Percentiles rank a stretch among this genome's conserved stretches.
phyloP scores from a whole-genome alignment of 1,140 invertebrate species.

The Himalopsyche phryganea region DNA sequence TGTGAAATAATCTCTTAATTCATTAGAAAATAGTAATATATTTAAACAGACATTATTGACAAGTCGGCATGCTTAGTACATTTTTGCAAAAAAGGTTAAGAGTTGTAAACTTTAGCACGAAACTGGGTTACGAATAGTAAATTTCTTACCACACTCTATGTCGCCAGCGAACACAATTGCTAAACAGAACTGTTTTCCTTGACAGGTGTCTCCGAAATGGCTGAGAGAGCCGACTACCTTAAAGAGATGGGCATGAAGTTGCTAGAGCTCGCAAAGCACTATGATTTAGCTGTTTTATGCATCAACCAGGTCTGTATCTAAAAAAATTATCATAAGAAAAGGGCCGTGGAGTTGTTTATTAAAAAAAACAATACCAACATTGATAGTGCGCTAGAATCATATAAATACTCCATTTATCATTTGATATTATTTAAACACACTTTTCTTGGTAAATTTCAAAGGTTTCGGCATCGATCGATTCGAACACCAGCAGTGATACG shows the following conservation, averaged over 20 bases:
- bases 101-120: too few species aligned
- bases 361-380: too few species aligned
- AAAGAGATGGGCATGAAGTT: conserved; percentile 25
- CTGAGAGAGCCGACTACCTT: conserved; percentile 18
- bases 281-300: conserved; percentile 27
- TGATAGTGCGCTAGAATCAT: too few species aligned
- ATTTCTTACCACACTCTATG: too few species aligned
- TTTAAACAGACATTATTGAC: too few species aligned
- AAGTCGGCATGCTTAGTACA: too few species aligned
- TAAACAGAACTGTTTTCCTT: too few species aligned
- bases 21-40: too few species aligned
- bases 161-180: too few species aligned
- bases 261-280: conserved; percentile 22
- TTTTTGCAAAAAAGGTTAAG: too few species aligned
- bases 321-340: background rate
- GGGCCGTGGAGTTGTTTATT: background rate
- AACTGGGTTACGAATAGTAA: too few species aligned
- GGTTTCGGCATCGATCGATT: conserved; percentile 17
- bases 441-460: background rate
- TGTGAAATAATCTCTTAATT: too few species aligned
- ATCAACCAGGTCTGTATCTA: conserved; percentile 22
- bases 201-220: conserved; percentile 1
- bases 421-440: background rate
- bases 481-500: background rate
- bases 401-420: background rate